Percentiles rank a stretch among this genome's conserved stretches.
These are phyloP conservation scores for Candidula unifasciata DNA, from an alignment of 2,888 invertebrate genomes.

Conservation along the genomic window DNA sequence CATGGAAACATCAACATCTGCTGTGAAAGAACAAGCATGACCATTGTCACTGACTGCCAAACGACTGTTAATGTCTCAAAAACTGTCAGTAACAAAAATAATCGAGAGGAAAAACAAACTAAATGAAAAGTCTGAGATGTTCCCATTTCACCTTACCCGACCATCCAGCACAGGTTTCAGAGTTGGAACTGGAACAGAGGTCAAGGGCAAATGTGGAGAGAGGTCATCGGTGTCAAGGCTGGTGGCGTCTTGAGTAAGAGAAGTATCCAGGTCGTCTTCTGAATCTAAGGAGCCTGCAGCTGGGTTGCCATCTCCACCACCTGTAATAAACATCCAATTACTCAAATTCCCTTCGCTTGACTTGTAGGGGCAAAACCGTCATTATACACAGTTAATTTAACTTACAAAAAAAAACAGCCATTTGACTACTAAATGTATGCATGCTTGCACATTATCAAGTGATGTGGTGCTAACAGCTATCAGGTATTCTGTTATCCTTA, in stretches of 20 bases:
- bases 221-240: slow-evolving; percentile 35
- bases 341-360: no score
- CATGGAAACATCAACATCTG: no score
- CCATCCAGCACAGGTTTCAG: slow-evolving; percentile 31
- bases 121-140: background rate
- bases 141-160: slow-evolving; percentile 3
- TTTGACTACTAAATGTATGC: no score
- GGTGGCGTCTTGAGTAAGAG: background rate
- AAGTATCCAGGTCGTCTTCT: slow-evolving; percentile 29
- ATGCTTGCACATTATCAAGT: no score
- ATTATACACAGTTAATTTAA: background rate
- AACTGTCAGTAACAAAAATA: background rate
- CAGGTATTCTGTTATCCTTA: no score
- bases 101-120: background rate
- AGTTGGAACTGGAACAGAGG: background rate
- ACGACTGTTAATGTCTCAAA: background rate
- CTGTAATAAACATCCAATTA: background rate
- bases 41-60: no score
- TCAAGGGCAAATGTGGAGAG: slow-evolving; percentile 7
- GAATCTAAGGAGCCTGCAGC: background rate
- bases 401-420: background rate
- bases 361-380: no score
- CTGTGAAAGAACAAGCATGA: no score
- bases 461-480: no score
- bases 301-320: slow-evolving; percentile 30